phyloP scores from a whole-genome alignment of 1,140 invertebrate species.

The Pachypeltis micranthus region DNA sequence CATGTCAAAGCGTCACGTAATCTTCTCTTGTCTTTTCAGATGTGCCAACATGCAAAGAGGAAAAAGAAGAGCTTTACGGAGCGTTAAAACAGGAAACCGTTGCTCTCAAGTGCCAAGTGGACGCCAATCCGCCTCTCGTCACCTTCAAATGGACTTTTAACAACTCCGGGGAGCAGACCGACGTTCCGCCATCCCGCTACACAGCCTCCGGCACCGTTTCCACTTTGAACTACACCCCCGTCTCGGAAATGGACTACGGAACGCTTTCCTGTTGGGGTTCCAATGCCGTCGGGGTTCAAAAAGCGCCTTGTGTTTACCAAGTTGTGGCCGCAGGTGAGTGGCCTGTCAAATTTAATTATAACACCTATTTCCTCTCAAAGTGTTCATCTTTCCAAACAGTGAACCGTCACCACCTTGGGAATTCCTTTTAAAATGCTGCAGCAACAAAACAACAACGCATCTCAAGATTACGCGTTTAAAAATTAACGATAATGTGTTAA shows the following conservation, averaged over 20 bases:
- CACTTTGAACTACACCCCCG: conserved; percentile 71
- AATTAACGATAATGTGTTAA: too few relatives aligned
- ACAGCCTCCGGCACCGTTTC: conserved; percentile 53
- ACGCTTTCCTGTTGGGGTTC: conserved; percentile 71
- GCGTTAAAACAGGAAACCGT: conserved; percentile 76
- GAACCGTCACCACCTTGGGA: too few relatives aligned
- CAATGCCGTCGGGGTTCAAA: conserved; percentile 69
- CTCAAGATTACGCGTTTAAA: too few relatives aligned
- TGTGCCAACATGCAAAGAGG: conserved; percentile 63
- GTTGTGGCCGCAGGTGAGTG: conserved; percentile 58
- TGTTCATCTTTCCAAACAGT: too few relatives aligned
- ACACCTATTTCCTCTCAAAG: too few relatives aligned
- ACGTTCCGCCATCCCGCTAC: conserved; percentile 52
- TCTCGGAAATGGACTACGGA: conserved; percentile 75
- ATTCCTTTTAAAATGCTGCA: too few relatives aligned
- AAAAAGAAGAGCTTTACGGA: conserved; percentile 60
- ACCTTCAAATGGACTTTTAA: conserved; percentile 82
- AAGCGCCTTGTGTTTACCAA: conserved; percentile 74
- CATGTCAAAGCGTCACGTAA: too few relatives aligned
- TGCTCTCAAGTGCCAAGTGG: conserved; percentile 66
- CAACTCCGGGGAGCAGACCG: conserved; percentile 68
- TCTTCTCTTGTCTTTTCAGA: too few relatives aligned
- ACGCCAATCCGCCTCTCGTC: conserved; percentile 66
- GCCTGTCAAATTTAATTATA: too few relatives aligned
- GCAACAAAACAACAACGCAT: too few relatives aligned